Evolutionary conservation across 2,797 vertebrate genomes (phyloP).

Genomic region (Ptychadena robeensis): DNA sequence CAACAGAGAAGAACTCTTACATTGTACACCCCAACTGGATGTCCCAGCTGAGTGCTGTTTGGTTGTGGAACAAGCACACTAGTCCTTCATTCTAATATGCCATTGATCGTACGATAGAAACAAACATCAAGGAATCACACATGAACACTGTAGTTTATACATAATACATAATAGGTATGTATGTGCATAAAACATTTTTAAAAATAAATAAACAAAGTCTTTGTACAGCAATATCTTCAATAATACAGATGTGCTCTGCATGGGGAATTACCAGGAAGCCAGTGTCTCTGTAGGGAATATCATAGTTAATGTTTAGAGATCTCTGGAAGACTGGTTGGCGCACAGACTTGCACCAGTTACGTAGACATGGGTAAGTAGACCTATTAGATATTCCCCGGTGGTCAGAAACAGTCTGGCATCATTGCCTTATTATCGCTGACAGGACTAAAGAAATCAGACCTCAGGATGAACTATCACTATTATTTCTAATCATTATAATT

Average conservation of each 20-base stretch:
- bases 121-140: not conserved
- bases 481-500: not conserved
- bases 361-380: not conserved
- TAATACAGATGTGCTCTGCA: not conserved
- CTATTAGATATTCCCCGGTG: not conserved
- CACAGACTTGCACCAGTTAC: not conserved
- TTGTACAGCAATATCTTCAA: not conserved
- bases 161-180: not conserved
- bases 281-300: not conserved
- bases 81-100: not conserved
- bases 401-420: not conserved
- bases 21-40: not conserved
- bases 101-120: not conserved
- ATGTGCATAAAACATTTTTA: too few relatives aligned
- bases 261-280: not conserved
- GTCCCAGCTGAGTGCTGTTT: not conserved
- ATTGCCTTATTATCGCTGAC: not conserved
- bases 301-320: not conserved
- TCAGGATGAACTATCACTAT: not conserved
- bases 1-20: too few relatives aligned
- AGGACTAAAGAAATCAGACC: not conserved
- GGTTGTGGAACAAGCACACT: not conserved
- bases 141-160: not conserved
- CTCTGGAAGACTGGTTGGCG: not conserved
- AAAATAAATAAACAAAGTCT: too few relatives aligned